Evolutionary conservation across 2,888 invertebrate genomes (phyloP).

Genomic region (Colletes collaris): DNA sequence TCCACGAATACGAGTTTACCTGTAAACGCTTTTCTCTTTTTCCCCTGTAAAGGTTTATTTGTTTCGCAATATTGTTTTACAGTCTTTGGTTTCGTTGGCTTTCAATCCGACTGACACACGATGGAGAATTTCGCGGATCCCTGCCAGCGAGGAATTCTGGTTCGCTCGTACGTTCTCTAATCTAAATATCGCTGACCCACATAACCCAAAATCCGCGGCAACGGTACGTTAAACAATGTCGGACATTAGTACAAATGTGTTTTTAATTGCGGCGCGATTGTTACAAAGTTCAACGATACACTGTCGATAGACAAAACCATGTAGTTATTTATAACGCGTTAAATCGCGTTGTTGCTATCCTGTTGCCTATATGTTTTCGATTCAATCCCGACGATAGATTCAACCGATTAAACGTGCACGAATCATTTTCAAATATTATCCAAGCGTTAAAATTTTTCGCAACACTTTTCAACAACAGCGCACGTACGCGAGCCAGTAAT

Average conservation of each 20-base stretch:
- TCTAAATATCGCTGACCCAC: background rate
- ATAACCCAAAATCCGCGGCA: background rate
- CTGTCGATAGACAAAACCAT: background rate
- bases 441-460: too few species aligned
- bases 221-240: background rate
- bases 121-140: background rate
- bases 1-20: constrained; percentile 30
- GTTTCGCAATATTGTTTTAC: too few species aligned
- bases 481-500: too few species aligned
- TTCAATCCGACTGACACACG: background rate
- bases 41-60: too few species aligned
- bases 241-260: constrained; percentile 9
- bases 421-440: background rate
- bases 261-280: constrained; percentile 8
- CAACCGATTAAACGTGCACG: background rate
- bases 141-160: background rate
- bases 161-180: background rate
- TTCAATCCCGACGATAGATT: background rate
- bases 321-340: background rate
- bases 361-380: background rate
- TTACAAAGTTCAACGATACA: background rate
- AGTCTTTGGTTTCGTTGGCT: background rate
- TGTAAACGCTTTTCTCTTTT: background rate
- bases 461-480: too few species aligned
- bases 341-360: background rate